Conservation (phyloP, 2,113 vertebrate species). For the Corynorhinus townsendii region DNA sequence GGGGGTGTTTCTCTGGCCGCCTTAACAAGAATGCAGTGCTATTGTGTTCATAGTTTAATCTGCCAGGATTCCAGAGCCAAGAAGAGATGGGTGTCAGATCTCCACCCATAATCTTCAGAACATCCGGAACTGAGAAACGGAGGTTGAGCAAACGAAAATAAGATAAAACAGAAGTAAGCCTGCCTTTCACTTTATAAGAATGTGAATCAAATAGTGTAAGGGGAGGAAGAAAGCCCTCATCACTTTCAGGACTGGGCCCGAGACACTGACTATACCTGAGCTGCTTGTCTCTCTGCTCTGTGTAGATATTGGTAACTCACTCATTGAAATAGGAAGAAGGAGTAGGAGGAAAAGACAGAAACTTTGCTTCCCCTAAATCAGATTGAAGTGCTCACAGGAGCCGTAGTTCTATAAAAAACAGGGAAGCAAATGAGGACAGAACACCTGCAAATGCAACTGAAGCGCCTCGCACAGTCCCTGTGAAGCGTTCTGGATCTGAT, state of each 20-base stretch:
- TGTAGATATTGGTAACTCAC: slow-evolving; percentile 3
- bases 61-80: slow-evolving; percentile 56
- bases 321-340: slow-evolving; percentile 20
- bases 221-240: neutral
- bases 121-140: slow-evolving; percentile 64
- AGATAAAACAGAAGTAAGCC: slow-evolving; percentile 68
- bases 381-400: slow-evolving; percentile 29
- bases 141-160: slow-evolving; percentile 55
- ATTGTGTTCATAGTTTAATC: slow-evolving; percentile 10
- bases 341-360: neutral
- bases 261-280: neutral
- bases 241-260: slow-evolving; percentile 21
- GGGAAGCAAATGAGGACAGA: neutral
- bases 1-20: neutral
- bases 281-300: neutral
- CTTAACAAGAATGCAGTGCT: neutral
- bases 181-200: slow-evolving; percentile 47
- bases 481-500: slow-evolving; percentile 22
- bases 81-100: slow-evolving; percentile 74
- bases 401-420: neutral
- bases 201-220: slow-evolving; percentile 38
- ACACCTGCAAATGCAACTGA: neutral
- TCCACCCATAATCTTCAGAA: slow-evolving; percentile 22
- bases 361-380: neutral
- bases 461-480: neutral